Evolutionary conservation across 2,888 invertebrate genomes (phyloP), one percentile per base, ranked within the genome.

Genomic region (Cerastoderma edule): DNA sequence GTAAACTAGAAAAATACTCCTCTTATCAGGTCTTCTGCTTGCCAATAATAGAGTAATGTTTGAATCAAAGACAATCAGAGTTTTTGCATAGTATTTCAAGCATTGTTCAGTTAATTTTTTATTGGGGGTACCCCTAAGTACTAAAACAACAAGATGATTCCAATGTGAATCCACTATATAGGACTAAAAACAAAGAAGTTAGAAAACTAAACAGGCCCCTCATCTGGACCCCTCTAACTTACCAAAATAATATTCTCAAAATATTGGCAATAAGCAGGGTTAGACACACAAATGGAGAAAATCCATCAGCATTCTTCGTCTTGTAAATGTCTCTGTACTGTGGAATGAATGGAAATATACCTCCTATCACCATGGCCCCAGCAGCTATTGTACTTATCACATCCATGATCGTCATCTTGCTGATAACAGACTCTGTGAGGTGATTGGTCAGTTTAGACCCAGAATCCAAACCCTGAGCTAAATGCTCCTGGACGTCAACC

Each of bases 241-340:
- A 99, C 99, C 99, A 99, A 94, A 99, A 99, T 89, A 99, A 94
- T 92, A 99, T 99, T 91, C 99, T 95, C 83, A 99, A 94, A 70
- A 97, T 98, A 93, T 99, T 99, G 78, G 99, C 99, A 91, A 99
- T 95, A 64, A 99, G 94, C 70, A 99, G 95, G 30, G 98, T 96
- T 86, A 99, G 95, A 93, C 99, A 99, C 67, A 99, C 99, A 93
- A 97, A 97, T 60, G 98, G 94, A 0, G 99, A 99, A 94, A 99
- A 99, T 16, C 99, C 99, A 88, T 98, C 98, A 22, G 98, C 96
- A 94, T 98, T 98, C 93, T 97, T 96, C 44, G 96, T 96, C 87
- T 94, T 95, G 92, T 95, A 96, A 78, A 99, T 99, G 94, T 99
- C 98, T 86, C 95, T 94, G 92, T 99, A 99, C 91, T 99, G 99